Conservation (phyloP, 2,888 invertebrate species). For the Epistrophella euchroma region DNA sequence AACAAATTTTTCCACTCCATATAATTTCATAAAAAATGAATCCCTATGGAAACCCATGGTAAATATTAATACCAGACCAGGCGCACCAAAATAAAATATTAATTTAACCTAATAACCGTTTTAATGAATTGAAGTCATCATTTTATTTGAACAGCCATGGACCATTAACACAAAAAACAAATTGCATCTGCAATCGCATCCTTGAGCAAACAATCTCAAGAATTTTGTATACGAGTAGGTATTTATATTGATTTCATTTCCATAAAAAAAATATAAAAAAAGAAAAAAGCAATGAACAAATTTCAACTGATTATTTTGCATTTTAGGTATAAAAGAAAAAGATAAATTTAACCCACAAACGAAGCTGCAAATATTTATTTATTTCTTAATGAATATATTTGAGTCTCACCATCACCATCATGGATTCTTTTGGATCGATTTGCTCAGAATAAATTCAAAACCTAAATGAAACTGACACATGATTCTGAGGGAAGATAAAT, state of each 20-base stretch:
- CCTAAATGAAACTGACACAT: constrained; percentile 46
- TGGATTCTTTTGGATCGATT: constrained; percentile 41
- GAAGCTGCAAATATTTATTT: constrained; percentile 31
- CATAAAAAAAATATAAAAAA: not conserved
- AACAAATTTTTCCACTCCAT: no score
- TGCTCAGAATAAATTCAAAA: constrained; percentile 27
- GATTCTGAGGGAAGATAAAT: constrained; percentile 37
- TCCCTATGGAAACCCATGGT: no score
- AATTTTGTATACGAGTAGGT: not conserved
- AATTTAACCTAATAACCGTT: not conserved
- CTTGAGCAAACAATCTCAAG: not conserved
- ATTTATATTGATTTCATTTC: not conserved
- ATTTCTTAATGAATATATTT: constrained; percentile 36
- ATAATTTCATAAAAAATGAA: no score
- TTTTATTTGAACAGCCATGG: not conserved
- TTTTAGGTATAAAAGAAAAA: not conserved
- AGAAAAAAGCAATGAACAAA: not conserved
- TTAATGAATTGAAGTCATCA: constrained; percentile 1
- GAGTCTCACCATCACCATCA: not conserved
- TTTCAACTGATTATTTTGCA: not conserved
- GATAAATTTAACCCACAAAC: constrained; percentile 55
- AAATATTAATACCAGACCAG: not conserved
- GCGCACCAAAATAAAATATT: not conserved
- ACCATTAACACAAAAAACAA: constrained; percentile 5
- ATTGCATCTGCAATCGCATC: not conserved